These are phyloP conservation scores for Mustelus asterias DNA, from an alignment of 2,113 vertebrate species.

Conservation along the genomic window DNA sequence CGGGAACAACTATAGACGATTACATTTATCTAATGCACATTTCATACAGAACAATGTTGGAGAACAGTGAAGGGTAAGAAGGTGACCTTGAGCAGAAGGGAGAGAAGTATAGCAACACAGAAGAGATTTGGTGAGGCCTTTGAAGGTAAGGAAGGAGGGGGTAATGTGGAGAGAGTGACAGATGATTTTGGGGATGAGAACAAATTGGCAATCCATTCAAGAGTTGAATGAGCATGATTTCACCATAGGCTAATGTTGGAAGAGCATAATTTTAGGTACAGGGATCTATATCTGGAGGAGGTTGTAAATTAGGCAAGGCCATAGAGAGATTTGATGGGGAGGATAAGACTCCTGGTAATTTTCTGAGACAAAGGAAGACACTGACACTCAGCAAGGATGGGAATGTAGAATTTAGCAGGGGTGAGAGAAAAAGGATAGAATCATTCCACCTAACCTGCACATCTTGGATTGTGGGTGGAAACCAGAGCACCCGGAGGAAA, in stretches of 20 bases:
- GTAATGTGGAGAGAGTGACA: neutral
- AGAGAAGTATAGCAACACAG: neutral
- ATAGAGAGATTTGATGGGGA: neutral
- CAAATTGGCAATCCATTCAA: neutral
- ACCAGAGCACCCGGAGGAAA: no score
- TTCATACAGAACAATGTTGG: neutral
- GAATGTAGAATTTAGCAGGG: neutral
- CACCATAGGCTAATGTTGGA: neutral
- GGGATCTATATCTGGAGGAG: neutral
- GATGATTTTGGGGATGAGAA: neutral
- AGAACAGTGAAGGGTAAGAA: neutral
- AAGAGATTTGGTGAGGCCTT: neutral
- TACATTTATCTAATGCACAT: neutral
- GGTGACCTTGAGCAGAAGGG: neutral
- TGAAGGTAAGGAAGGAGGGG: neutral
- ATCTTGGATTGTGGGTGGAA: no score
- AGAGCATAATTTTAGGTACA: neutral
- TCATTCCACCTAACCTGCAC: neutral
- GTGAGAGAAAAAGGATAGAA: neutral
- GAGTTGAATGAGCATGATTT: neutral
- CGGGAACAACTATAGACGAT: neutral
- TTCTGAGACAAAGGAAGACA: neutral
- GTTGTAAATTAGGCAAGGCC: neutral
- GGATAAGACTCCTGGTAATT: neutral
- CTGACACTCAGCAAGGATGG: neutral